These are phyloP conservation scores for Syngnathus typhle DNA, from an alignment of 2,113 vertebrate species.

Conservation along the genomic window DNA sequence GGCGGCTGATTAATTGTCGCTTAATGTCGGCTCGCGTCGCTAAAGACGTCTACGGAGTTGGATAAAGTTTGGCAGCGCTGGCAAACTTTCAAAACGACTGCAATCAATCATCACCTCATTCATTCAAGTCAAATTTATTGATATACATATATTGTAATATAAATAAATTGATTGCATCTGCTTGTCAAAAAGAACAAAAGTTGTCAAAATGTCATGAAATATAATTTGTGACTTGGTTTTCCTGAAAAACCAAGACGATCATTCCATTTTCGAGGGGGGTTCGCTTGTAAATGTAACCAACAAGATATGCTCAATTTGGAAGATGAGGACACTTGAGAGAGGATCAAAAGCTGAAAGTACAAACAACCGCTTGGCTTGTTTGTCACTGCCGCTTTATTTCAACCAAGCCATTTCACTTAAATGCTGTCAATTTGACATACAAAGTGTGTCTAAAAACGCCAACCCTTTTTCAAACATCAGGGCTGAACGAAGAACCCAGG, in stretches of 20 bases:
- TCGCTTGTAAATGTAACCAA: too few relatives aligned
- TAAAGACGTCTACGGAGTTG: not conserved
- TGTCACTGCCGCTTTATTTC: slow-evolving; percentile 58
- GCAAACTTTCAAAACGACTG: not conserved
- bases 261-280: too few relatives aligned
- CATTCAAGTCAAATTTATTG: too few relatives aligned
- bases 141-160: too few relatives aligned
- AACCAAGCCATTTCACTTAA: slow-evolving; percentile 57
- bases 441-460: not conserved
- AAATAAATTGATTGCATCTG: too few relatives aligned
- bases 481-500: slow-evolving; percentile 21
- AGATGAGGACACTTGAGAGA: not conserved
- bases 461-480: slow-evolving; percentile 14
- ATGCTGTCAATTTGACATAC: slow-evolving; percentile 35
- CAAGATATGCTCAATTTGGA: too few relatives aligned
- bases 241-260: too few relatives aligned
- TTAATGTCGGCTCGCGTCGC: not conserved
- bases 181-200: too few relatives aligned
- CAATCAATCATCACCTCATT: not conserved
- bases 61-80: not conserved
- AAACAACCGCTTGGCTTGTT: not conserved
- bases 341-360: not conserved
- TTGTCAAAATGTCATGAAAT: too few relatives aligned
- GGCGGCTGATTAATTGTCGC: slow-evolving; percentile 3
- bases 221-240: too few relatives aligned